Conservation (phyloP, 2,113 vertebrate genomes). For the Oceanites oceanicus region DNA sequence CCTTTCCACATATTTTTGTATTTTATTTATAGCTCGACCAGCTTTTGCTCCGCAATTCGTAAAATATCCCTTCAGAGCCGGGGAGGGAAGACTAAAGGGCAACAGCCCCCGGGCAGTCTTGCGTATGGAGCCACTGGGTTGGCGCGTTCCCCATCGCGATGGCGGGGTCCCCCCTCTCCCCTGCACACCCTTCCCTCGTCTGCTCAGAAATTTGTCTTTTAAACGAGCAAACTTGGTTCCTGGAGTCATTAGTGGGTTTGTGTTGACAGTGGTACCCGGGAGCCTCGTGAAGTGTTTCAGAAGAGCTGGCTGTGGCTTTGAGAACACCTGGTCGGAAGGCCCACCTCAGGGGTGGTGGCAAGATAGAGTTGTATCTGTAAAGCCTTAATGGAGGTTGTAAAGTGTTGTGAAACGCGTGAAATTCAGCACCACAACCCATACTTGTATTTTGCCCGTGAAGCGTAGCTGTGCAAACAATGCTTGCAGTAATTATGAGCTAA, state of each 20-base stretch:
- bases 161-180: background rate
- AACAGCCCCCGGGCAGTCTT: background rate
- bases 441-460: background rate
- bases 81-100: background rate
- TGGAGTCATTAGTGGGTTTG: background rate
- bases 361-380: background rate
- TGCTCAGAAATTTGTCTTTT: background rate
- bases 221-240: rapidly evolving
- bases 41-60: conserved; percentile 6
- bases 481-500: background rate
- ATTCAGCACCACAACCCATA: background rate
- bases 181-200: background rate
- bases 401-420: background rate
- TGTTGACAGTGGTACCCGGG: background rate
- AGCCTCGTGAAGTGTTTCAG: background rate
- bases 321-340: background rate
- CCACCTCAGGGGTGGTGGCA: background rate
- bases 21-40: conserved; percentile 30
- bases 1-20: conserved; percentile 16
- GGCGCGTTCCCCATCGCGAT: rapidly evolving
- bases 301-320: background rate
- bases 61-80: background rate
- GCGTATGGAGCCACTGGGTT: background rate
- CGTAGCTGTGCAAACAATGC: background rate
- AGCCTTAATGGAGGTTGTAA: background rate